phyloP scores from a whole-genome alignment of 2,113 vertebrate genomes.

The Anser brachyrhynchus region DNA sequence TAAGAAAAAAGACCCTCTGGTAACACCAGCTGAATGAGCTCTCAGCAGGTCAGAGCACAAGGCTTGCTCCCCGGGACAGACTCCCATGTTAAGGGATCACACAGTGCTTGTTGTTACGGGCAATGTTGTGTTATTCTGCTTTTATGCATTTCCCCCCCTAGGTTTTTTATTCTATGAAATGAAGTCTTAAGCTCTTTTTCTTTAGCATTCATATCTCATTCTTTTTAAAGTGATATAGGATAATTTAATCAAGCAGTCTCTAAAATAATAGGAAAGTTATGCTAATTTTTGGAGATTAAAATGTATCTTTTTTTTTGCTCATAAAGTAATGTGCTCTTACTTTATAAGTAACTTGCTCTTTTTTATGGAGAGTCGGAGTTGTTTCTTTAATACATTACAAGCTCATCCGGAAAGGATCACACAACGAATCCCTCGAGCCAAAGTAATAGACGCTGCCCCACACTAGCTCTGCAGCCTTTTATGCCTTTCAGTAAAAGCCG shows the following conservation, averaged over 20 bases:
- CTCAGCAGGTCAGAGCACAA: background rate
- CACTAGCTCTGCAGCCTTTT: background rate
- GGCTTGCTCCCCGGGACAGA: fast-evolving
- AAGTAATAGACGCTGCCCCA: background rate
- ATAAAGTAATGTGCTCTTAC: background rate
- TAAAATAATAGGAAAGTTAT: constrained; percentile 55
- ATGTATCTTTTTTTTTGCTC: background rate
- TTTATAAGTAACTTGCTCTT: background rate
- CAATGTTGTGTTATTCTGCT: background rate
- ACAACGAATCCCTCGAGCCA: background rate
- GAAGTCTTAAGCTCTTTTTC: background rate
- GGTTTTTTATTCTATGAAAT: background rate
- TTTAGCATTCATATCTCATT: constrained; percentile 19
- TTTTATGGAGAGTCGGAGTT: background rate
- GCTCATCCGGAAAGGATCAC: constrained; percentile 1
- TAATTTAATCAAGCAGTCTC: constrained; percentile 57
- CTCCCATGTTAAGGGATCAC: background rate
- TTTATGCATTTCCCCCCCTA: background rate
- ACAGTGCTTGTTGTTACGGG: background rate
- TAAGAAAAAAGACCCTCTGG: background rate
- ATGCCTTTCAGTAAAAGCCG: background rate
- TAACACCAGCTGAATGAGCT: fast-evolving
- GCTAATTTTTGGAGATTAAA: constrained; percentile 55
- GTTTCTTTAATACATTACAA: constrained; percentile 26
- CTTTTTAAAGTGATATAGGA: constrained; percentile 13